These are phyloP conservation scores for Propithecus deckenii DNA, from an alignment of 2,797 vertebrate species.

Conservation along the genomic window DNA sequence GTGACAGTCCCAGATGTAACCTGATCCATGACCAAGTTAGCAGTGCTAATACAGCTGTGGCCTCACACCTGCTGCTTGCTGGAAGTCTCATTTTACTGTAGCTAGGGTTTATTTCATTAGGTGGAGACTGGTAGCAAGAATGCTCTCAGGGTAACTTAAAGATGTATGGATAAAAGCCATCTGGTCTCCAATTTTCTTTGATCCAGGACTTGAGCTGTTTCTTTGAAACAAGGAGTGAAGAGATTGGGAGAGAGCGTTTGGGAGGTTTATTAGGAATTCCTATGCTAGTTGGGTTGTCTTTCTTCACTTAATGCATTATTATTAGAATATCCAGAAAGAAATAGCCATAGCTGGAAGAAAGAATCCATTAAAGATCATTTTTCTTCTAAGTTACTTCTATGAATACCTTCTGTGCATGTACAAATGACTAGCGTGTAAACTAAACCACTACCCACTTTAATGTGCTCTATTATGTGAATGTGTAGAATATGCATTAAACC, in stretches of 20 bases:
- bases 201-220: neutral
- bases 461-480: neutral
- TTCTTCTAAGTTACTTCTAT: neutral
- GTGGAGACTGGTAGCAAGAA: slow-evolving; percentile 39
- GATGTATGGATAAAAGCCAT: slow-evolving; percentile 47
- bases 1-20: slow-evolving; percentile 48
- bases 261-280: neutral
- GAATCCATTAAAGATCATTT: neutral
- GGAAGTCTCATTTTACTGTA: slow-evolving; percentile 26
- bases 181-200: slow-evolving; percentile 32
- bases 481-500: neutral
- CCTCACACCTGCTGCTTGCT: slow-evolving; percentile 46
- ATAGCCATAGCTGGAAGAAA: neutral
- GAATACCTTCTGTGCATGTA: neutral
- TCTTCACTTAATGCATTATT: neutral
- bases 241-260: neutral
- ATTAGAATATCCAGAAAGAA: neutral
- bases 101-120: slow-evolving; percentile 54
- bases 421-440: neutral
- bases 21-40: slow-evolving; percentile 16
- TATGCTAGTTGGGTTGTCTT: neutral
- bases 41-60: slow-evolving; percentile 51
- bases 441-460: neutral
- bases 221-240: neutral
- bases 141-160: slow-evolving; percentile 35